Base-by-base conservation (phyloP, 1,140 invertebrate species). In the Drosophila nannoptera region DNA sequence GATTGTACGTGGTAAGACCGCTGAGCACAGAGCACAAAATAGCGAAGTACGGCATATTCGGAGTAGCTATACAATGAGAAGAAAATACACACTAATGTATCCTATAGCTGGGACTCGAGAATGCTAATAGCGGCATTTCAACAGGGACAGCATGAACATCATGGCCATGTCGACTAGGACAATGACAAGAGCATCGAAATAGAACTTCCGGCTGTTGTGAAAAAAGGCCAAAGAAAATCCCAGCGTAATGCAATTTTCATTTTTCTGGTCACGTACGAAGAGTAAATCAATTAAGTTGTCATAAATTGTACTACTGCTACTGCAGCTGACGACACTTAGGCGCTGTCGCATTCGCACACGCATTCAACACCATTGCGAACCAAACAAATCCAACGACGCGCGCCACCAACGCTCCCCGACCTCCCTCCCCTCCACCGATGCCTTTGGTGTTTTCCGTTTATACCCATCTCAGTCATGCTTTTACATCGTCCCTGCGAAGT, bases 271-370 rank as follows among this genome's bases (percentile, higher is more conserved):
- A 86, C 82, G 82, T 86, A 86, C 82, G 82, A 75, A 86, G 87
- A 86, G 82, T 87, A 86, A 86, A 86, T 86, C 82, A 86, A 86
- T 86, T 86, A 86, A 86, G 82, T 86, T 86, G 82, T 86, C 82
- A 86, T 86, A 86, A 86, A 86, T 86, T 86, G 81, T 87, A 78
- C 76, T 70, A 76, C 67, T 46, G 72, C 78, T 75, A 82, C 68
- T 73, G 65, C 78, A 84, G 78, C 73, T 69, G 69, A 55, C 78
- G 74, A 82, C 68, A 69, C 60, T 70, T 70, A 66, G 63, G 40
- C 56, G 45, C 52, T 50, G 16, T 36, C 55, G 31, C 64, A 50
- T 59, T 32, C 65, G 62, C 68, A 53, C 53, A 61, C 62, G 59
- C 45, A 48, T 55, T 63, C 49, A 33, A 22, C 68, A 58, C 54